Percentiles rank a stretch among this genome's conserved stretches.
These are phyloP conservation scores for Cheilosia grossa DNA, from an alignment of 2,888 invertebrate genomes.

Conservation along the genomic window DNA sequence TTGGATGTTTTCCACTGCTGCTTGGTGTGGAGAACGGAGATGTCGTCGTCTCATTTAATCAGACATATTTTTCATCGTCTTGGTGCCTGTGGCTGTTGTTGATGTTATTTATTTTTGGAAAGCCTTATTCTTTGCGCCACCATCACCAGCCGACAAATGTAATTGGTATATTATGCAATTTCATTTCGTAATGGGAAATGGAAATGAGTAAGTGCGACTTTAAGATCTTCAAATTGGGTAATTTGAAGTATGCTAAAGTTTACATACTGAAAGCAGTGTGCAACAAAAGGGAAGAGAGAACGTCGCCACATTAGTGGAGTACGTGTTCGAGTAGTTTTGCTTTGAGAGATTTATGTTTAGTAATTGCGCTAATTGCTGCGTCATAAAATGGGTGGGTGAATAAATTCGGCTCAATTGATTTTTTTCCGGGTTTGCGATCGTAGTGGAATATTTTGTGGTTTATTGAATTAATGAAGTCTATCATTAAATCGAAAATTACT, in stretches of 20 bases:
- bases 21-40: conserved; percentile 9
- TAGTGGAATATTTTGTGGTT: neutral
- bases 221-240: conserved; percentile 59
- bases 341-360: conserved; percentile 21
- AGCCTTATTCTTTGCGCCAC: neutral
- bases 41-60: conserved; percentile 17
- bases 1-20: conserved; percentile 8
- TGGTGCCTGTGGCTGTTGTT: conserved; percentile 26
- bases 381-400: conserved; percentile 9
- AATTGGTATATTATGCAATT: conserved; percentile 70
- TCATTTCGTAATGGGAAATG: conserved; percentile 63
- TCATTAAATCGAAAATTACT: neutral
- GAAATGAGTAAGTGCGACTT: conserved; percentile 61
- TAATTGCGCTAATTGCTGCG: conserved; percentile 39
- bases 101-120: conserved; percentile 31
- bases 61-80: conserved; percentile 10
- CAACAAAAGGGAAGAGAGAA: neutral
- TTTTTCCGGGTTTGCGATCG: neutral
- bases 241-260: conserved; percentile 36
- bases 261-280: neutral
- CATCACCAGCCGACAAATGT: conserved; percentile 61
- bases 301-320: conserved; percentile 11
- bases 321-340: neutral
- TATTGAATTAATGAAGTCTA: neutral
- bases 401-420: neutral